phyloP scores from a whole-genome alignment of 2,113 vertebrate genomes.

The Cephalopterus ornatus region DNA sequence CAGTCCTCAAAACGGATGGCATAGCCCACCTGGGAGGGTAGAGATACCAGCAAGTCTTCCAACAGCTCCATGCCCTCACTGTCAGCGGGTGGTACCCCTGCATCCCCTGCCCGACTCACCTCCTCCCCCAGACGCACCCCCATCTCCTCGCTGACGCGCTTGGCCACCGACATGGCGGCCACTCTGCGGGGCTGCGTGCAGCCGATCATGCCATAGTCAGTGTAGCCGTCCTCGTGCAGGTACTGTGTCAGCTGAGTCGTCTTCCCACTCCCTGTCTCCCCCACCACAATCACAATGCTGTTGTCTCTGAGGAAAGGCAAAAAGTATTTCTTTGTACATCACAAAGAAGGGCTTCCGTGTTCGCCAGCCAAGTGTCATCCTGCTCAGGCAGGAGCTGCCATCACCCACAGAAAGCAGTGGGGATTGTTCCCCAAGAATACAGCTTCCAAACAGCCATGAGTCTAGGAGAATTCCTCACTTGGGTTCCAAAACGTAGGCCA shows the following conservation, averaged over 20 bases:
- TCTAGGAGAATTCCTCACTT: neutral
- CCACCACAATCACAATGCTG: constrained; percentile 97
- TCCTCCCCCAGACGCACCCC: constrained; percentile 90
- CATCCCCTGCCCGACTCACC: constrained; percentile 71
- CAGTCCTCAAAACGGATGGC: constrained; percentile 99
- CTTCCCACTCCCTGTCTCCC: constrained; percentile 97
- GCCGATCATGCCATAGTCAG: constrained; percentile 95
- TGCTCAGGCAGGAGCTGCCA: neutral
- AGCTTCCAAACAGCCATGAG: fast-evolving
- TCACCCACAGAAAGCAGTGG: neutral
- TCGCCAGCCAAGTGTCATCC: neutral
- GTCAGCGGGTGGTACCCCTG: neutral
- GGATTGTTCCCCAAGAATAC: neutral
- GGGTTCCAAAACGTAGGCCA: neutral
- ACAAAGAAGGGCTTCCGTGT: neutral
- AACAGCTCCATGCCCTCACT: fast-evolving
- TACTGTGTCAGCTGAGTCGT: constrained; percentile 98
- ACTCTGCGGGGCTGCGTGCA: constrained; percentile 96
- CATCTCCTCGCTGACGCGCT: constrained; percentile 97
- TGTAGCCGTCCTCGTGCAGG: constrained; percentile 95
- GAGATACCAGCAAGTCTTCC: neutral
- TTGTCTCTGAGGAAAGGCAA: constrained; percentile 83
- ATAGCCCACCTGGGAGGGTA: constrained; percentile 85
- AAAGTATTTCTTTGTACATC: neutral
- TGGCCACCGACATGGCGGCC: constrained; percentile 97